These are phyloP conservation scores for Gymnothorax javanicus DNA, from an alignment of 2,797 vertebrate species.

Conservation along the genomic window DNA sequence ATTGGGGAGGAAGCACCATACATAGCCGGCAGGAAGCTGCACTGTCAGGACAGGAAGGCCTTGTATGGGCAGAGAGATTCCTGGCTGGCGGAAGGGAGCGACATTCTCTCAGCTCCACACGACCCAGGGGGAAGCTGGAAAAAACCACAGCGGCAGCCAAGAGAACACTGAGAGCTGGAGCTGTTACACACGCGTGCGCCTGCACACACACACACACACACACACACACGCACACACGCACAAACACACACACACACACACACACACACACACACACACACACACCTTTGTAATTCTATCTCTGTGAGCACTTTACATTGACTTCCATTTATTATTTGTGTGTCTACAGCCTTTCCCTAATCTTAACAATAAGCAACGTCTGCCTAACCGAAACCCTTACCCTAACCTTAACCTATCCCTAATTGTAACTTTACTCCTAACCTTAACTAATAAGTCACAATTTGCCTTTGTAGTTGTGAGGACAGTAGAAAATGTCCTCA, in stretches of 20 bases:
- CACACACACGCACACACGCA: conserved; percentile 1
- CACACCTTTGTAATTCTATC: background rate
- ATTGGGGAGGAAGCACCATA: conserved; percentile 52
- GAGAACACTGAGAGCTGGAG: conserved; percentile 12
- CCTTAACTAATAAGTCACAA: too few relatives aligned
- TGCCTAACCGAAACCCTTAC: too few relatives aligned
- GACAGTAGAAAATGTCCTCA: too few relatives aligned
- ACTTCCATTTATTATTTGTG: too few relatives aligned
- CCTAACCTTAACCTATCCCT: too few relatives aligned
- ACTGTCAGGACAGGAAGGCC: conserved; percentile 53
- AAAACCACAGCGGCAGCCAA: conserved; percentile 27
- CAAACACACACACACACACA: background rate
- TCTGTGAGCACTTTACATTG: too few relatives aligned
- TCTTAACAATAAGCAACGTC: too few relatives aligned
- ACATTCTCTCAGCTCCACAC: conserved; percentile 41
- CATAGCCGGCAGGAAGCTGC: conserved; percentile 54
- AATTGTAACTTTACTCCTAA: too few relatives aligned
- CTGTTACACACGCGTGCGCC: conserved; percentile 2
- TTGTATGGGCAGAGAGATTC: conserved; percentile 50
- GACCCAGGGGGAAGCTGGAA: conserved; percentile 22
- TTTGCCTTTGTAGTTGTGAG: too few relatives aligned
- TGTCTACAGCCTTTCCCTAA: too few relatives aligned
- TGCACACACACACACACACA: background rate
- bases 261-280: background rate
- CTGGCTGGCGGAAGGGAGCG: conserved; percentile 20